Evolutionary conservation across 1,140 invertebrate species (phyloP).

Genomic region (Temnothorax curvispinosus): DNA sequence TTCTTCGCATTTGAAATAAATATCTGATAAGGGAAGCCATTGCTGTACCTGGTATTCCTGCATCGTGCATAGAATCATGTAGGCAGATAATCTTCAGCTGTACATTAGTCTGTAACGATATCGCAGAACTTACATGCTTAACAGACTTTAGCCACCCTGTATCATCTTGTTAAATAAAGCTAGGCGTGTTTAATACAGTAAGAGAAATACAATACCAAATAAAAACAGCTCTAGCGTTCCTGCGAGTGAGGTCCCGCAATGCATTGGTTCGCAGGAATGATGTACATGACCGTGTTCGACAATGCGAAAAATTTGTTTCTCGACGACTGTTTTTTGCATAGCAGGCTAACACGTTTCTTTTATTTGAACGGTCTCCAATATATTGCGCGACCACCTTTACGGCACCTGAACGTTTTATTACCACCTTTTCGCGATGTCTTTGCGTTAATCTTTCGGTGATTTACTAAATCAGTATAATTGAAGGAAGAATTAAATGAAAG

Average conservation of each 20-base stretch:
- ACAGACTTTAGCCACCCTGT: slow-evolving; percentile 82
- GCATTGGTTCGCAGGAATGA: slow-evolving; percentile 22
- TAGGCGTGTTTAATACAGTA: slow-evolving; percentile 85
- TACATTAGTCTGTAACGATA: slow-evolving; percentile 76
- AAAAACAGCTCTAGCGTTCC: slow-evolving; percentile 35
- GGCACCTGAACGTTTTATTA: slow-evolving; percentile 67
- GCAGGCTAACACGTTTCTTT: neutral
- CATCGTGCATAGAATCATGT: slow-evolving; percentile 58
- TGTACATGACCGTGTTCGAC: neutral
- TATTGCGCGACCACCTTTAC: slow-evolving; percentile 70
- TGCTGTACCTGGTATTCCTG: slow-evolving; percentile 19
- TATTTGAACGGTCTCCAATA: slow-evolving; percentile 34
- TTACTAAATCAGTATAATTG: neutral
- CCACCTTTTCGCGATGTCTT: slow-evolving; percentile 52
- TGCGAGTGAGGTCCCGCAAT: slow-evolving; percentile 64
- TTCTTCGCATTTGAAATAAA: neutral
- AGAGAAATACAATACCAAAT: slow-evolving; percentile 59
- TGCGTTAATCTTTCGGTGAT: neutral
- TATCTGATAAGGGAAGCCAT: neutral
- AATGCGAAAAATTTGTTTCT: neutral
- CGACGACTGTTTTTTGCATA: neutral
- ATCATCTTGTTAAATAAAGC: slow-evolving; percentile 85
- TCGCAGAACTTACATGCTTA: slow-evolving; percentile 80
- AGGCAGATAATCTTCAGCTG: slow-evolving; percentile 74
- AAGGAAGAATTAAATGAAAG: neutral